phyloP scores from a whole-genome alignment of 2,797 vertebrate species.

The Coregonus suidteri region DNA sequence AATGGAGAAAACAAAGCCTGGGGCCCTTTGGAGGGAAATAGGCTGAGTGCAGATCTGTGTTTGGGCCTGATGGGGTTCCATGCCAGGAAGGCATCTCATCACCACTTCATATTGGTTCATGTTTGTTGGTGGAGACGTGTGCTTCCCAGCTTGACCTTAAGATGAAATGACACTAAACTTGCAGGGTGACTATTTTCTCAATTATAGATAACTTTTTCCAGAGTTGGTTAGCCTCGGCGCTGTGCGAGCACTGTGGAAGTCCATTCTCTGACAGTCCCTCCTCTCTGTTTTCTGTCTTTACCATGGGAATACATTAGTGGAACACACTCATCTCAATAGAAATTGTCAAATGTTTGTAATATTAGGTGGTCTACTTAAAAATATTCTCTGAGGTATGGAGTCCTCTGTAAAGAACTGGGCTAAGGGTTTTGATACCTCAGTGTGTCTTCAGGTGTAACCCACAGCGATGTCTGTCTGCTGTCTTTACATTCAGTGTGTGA shows the following conservation, averaged over 20 bases:
- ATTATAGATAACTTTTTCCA: not conserved
- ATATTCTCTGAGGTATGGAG: not conserved
- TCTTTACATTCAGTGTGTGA: conserved; percentile 68
- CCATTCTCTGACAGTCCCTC: not conserved
- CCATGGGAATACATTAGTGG: not conserved
- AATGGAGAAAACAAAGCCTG: not conserved
- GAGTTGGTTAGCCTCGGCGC: not conserved
- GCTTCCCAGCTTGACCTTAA: not conserved
- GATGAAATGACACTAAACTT: not conserved
- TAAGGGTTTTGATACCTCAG: not conserved
- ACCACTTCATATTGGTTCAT: not conserved
- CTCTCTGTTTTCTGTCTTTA: not conserved
- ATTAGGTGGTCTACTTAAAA: not conserved
- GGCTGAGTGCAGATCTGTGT: not conserved
- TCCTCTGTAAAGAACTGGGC: not conserved
- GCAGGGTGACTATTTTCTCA: not conserved
- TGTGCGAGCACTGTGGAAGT: not conserved
- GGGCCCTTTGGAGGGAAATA: not conserved
- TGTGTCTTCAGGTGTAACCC: not conserved
- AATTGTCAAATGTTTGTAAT: not conserved
- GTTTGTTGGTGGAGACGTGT: not conserved
- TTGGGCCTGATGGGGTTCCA: not conserved
- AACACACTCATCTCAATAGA: not conserved
- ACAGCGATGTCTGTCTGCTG: conserved; percentile 13
- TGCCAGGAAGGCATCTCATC: not conserved